A percentile compares a stretch with the other conserved stretches of the same genome.
Evolutionary conservation across 2,113 vertebrate genomes (phyloP).

Genomic region (Romanogobio albipinnatus): DNA sequence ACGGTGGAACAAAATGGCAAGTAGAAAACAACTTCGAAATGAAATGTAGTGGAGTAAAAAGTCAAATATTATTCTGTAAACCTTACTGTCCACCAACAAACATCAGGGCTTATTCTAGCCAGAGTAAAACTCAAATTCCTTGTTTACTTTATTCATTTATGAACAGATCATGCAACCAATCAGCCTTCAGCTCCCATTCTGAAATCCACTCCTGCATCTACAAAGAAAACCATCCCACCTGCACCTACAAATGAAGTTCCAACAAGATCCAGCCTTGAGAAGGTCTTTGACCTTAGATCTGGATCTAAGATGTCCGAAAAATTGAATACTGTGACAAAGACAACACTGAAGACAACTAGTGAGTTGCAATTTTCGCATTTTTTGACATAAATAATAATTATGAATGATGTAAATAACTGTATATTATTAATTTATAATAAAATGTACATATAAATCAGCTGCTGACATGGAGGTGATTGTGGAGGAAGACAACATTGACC

Average conservation of each 20-base stretch:
- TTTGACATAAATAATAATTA: not conserved
- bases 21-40: no score
- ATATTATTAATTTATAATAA: no score
- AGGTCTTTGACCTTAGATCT: not conserved
- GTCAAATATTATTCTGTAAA: not conserved
- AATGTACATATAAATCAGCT: not conserved
- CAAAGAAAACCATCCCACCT: not conserved
- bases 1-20: no score
- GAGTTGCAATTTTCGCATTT: not conserved
- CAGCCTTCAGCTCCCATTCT: not conserved
- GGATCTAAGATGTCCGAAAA: not conserved
- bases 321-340: not conserved
- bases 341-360: not conserved
- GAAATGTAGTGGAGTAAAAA: not conserved
- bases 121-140: not conserved
- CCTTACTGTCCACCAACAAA: not conserved
- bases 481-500: conserved; percentile 45
- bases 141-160: not conserved
- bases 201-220: not conserved
- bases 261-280: not conserved
- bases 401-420: not conserved
- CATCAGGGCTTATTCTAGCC: not conserved
- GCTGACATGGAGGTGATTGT: conserved; percentile 50
- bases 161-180: not conserved
- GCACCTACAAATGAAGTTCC: not conserved